phyloP scores from a whole-genome alignment of 2,797 vertebrate genomes.

The Gila robusta region DNA sequence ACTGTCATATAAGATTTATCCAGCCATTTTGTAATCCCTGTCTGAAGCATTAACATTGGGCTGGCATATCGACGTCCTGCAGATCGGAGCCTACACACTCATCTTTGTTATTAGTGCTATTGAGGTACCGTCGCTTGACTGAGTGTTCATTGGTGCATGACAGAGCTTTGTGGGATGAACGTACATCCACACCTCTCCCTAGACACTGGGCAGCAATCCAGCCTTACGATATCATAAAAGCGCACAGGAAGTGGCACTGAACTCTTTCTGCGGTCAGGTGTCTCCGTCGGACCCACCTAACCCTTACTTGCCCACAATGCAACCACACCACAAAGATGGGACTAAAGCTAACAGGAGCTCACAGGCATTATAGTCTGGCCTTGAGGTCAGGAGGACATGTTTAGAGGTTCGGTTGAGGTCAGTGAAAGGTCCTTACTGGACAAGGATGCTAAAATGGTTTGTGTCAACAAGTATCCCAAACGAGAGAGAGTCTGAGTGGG shows the following conservation, averaged over 20 bases:
- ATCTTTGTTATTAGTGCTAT: constrained; percentile 52
- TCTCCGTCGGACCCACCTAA: constrained; percentile 1
- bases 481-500: not conserved
- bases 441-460: constrained; percentile 23
- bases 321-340: constrained; percentile 25
- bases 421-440: constrained; percentile 22
- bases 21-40: constrained; percentile 32
- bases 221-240: constrained; percentile 24
- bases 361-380: not conserved
- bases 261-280: constrained; percentile 31
- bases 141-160: constrained; percentile 47
- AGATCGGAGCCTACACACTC: constrained; percentile 40
- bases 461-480: not conserved
- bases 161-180: constrained; percentile 39
- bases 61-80: constrained; percentile 47
- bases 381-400: constrained; percentile 51
- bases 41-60: constrained; percentile 26
- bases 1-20: constrained; percentile 37
- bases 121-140: constrained; percentile 45
- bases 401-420: constrained; percentile 36
- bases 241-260: constrained; percentile 5
- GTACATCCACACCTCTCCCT: constrained; percentile 41
- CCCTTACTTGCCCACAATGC: constrained; percentile 40
- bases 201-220: constrained; percentile 35
- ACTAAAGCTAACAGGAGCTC: constrained; percentile 29